phyloP scores from a whole-genome alignment of 2,113 vertebrate species.

The Trichechus manatus region DNA sequence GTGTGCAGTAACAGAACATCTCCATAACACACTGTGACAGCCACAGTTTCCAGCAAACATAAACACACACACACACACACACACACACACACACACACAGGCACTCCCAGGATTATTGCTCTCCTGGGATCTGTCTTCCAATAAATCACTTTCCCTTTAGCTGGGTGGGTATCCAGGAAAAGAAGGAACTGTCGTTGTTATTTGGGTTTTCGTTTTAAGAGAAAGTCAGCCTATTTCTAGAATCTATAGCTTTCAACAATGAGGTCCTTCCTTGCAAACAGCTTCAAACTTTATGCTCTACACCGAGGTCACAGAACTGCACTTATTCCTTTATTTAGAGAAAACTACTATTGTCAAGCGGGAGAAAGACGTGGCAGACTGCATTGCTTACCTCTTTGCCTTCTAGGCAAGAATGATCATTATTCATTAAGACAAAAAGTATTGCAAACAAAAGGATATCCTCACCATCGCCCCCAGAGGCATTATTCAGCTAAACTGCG shows the following conservation, averaged over 20 bases:
- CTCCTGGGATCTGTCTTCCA: background rate
- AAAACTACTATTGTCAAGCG: background rate
- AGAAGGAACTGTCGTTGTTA: background rate
- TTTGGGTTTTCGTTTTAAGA: background rate
- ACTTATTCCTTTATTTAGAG: background rate
- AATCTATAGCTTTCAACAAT: background rate
- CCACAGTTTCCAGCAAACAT: background rate
- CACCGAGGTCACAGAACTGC: background rate
- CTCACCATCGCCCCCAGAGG: background rate
- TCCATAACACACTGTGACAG: background rate
- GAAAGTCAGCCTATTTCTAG: background rate
- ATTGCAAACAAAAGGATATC: background rate
- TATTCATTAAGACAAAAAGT: background rate
- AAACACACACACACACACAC: background rate
- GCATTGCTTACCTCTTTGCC: background rate
- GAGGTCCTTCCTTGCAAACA: background rate
- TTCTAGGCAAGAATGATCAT: background rate
- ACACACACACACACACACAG: background rate
- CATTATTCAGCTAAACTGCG: constrained; percentile 14
- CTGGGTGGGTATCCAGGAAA: background rate
- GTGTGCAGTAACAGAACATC: background rate
- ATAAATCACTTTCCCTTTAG: background rate
- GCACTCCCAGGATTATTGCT: background rate
- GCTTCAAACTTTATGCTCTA: background rate
- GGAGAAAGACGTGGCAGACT: background rate